Conservation (phyloP, 2,113 vertebrate species). For the Catagonus wagneri region DNA sequence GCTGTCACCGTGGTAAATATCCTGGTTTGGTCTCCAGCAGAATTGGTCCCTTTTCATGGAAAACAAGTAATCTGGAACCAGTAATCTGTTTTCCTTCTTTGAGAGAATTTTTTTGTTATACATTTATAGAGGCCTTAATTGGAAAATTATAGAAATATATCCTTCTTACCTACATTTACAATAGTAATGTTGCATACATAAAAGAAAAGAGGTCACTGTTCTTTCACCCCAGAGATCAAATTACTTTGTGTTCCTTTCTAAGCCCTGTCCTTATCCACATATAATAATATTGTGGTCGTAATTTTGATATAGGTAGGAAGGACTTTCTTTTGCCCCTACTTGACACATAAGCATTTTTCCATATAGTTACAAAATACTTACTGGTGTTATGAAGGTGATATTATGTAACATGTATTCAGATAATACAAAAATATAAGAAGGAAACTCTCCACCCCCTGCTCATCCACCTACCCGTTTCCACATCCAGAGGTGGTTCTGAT, state of each 20-base stretch:
- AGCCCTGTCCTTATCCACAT: slow-evolving; percentile 6
- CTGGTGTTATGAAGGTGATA: background rate
- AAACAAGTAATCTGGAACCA: background rate
- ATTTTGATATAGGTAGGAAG: background rate
- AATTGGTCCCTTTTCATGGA: background rate
- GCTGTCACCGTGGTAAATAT: background rate
- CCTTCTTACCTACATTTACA: background rate
- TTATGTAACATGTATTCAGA: background rate
- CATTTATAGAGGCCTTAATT: background rate
- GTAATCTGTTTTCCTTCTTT: background rate
- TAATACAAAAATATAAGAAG: background rate
- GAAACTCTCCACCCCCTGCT: background rate
- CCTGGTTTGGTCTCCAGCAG: background rate
- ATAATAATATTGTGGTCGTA: background rate
- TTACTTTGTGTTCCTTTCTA: slow-evolving; percentile 33
- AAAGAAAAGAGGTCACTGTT: slow-evolving; percentile 30
- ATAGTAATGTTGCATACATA: background rate
- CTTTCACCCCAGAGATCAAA: background rate
- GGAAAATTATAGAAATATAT: slow-evolving; percentile 18
- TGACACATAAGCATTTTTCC: background rate
- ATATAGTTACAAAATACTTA: background rate
- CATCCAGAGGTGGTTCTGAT: background rate
- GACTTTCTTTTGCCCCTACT: background rate
- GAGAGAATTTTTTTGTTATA: background rate
- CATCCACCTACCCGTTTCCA: background rate